Evolutionary conservation across 1,140 invertebrate genomes (phyloP).

Genomic region (Neodiprion pinetum): DNA sequence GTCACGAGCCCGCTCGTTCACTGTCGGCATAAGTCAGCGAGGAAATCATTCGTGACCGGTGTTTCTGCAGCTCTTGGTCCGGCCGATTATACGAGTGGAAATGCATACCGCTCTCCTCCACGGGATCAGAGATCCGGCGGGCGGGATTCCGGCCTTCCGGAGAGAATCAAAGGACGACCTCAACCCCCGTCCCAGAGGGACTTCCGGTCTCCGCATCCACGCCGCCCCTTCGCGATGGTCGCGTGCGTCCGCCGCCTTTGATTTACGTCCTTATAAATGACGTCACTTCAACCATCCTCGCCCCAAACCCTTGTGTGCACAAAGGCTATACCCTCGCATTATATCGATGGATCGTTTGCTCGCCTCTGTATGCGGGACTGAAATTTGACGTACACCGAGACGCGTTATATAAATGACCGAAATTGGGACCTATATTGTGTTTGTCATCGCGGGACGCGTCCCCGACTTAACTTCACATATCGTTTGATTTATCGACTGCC

Average conservation of each 20-base stretch:
- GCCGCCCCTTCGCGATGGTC: slow-evolving; percentile 32
- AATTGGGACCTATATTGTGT: slow-evolving; percentile 62
- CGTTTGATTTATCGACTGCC: background rate
- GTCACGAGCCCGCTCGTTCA: too few relatives aligned
- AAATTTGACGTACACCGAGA: slow-evolving; percentile 24
- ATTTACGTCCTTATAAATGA: slow-evolving; percentile 65
- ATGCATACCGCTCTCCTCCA: too few relatives aligned
- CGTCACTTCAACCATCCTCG: slow-evolving; percentile 57
- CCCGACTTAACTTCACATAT: slow-evolving; percentile 34
- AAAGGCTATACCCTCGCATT: slow-evolving; percentile 61
- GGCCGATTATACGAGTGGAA: background rate
- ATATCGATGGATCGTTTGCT: slow-evolving; percentile 36
- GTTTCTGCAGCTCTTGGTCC: background rate
- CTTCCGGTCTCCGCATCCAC: slow-evolving; percentile 22
- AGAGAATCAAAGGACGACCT: background rate
- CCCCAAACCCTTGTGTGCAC: slow-evolving; percentile 52
- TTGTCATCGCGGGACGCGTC: slow-evolving; percentile 61
- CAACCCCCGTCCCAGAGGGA: background rate
- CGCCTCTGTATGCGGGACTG: background rate
- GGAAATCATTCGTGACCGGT: background rate
- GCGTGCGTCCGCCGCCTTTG: slow-evolving; percentile 56
- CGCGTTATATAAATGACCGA: slow-evolving; percentile 62
- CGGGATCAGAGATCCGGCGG: background rate
- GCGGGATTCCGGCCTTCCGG: slow-evolving; percentile 2
- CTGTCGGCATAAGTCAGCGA: too few relatives aligned